Evolutionary conservation across 2,888 invertebrate genomes (phyloP).

Genomic region (Epinotia bilunana): DNA sequence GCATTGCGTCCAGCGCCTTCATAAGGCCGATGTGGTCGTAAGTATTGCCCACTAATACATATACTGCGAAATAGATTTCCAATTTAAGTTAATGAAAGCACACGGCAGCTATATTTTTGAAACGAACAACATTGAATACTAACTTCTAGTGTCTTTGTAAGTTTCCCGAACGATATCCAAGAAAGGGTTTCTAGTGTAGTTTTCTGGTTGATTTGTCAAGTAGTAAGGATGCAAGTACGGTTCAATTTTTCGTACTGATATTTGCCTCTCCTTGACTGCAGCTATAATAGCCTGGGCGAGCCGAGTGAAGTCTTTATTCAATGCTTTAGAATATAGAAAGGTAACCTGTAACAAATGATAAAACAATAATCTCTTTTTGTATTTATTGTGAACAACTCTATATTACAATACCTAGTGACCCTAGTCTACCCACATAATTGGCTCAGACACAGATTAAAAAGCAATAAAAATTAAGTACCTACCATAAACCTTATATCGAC

Average conservation of each 20-base stretch:
- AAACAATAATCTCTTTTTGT: background rate
- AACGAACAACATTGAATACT: conserved; percentile 64
- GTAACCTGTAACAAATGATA: conserved; percentile 86
- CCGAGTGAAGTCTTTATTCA: conserved; percentile 89
- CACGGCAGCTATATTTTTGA: background rate
- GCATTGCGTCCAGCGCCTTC: conserved; percentile 92
- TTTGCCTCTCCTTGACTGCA: conserved; percentile 88
- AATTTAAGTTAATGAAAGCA: conserved; percentile 4
- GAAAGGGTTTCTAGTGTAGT: conserved; percentile 94
- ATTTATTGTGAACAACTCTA: too few species aligned
- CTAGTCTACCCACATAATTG: too few species aligned
- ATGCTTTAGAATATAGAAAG: conserved; percentile 92
- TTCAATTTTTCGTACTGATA: conserved; percentile 86
- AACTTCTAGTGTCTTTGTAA: conserved; percentile 94
- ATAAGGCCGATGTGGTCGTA: conserved; percentile 96
- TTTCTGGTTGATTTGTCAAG: conserved; percentile 86
- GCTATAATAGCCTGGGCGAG: conserved; percentile 91
- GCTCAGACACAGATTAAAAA: too few species aligned
- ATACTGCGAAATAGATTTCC: conserved; percentile 87
- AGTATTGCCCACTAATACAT: conserved; percentile 94
- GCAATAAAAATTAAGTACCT: too few species aligned
- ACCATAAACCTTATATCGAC: too few species aligned
- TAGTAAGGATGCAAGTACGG: conserved; percentile 85
- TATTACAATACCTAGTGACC: too few species aligned
- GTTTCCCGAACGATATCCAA: conserved; percentile 92